Conservation (phyloP, 2,113 vertebrate genomes). For the Scolopax mira region DNA sequence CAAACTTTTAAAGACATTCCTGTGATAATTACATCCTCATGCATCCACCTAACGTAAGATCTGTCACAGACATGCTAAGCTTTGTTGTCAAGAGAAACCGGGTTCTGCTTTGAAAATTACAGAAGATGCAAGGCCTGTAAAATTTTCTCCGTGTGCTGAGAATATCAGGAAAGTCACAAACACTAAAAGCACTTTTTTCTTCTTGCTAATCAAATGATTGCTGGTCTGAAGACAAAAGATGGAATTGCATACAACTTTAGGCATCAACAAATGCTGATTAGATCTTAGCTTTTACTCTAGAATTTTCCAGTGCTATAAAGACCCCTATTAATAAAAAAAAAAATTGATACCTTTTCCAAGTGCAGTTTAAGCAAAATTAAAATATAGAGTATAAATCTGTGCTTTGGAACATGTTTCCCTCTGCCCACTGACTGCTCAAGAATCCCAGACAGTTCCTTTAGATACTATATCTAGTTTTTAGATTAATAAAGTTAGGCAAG, state of each 20-base stretch:
- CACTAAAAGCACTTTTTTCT: not conserved
- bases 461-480: not conserved
- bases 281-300: not conserved
- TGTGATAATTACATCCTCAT: not conserved
- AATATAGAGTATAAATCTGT: not conserved
- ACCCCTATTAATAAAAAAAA: not conserved
- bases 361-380: not conserved
- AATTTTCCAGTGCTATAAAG: not conserved
- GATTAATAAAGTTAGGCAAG: not conserved
- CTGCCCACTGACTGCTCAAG: not conserved
- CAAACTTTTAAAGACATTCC: not conserved
- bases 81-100: not conserved
- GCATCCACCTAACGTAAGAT: not conserved
- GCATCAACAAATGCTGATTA: not conserved
- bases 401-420: not conserved
- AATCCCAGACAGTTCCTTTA: not conserved
- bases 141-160: not conserved
- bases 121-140: not conserved
- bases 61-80: not conserved
- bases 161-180: not conserved
- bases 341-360: not conserved
- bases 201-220: not conserved
- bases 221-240: not conserved
- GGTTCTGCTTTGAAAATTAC: not conserved
- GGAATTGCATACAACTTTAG: not conserved